phyloP scores from a whole-genome alignment of 2,888 invertebrate species.

The Macrosoma leucophasiata region DNA sequence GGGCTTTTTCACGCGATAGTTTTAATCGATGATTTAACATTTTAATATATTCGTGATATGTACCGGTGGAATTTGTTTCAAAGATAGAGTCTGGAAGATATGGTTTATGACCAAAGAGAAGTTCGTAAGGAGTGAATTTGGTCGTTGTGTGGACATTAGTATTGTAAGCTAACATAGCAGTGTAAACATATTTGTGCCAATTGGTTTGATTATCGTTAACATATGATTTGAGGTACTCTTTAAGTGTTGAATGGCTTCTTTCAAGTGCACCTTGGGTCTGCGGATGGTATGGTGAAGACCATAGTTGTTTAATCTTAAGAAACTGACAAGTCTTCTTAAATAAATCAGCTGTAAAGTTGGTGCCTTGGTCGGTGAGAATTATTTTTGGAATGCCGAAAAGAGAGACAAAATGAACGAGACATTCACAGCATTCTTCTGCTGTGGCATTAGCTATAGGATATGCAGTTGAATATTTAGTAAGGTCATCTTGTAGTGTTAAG shows the following conservation, averaged over 20 bases:
- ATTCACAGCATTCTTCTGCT: constrained; percentile 23
- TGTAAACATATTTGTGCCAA: constrained; percentile 23
- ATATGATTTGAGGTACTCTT: constrained; percentile 24
- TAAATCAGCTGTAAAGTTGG: constrained; percentile 23
- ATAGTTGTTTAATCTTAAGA: constrained; percentile 26
- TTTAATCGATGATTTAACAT: constrained; percentile 29
- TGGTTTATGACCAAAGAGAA: constrained; percentile 16
- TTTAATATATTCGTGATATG: constrained; percentile 26
- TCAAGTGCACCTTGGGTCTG: constrained; percentile 26
- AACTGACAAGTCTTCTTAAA: constrained; percentile 22
- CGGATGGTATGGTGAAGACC: constrained; percentile 28
- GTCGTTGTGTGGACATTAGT: constrained; percentile 19
- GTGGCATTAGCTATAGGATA: constrained; percentile 16
- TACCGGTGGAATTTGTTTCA: background rate
- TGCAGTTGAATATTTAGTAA: constrained; percentile 13
- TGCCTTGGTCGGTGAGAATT: constrained; percentile 41
- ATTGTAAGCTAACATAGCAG: constrained; percentile 23
- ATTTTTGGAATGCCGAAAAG: constrained; percentile 37
- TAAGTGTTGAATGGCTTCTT: constrained; percentile 24
- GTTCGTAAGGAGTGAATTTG: constrained; percentile 16
- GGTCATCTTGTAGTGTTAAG: constrained; percentile 20
- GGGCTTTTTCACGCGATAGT: constrained; percentile 24
- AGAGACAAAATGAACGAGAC: constrained; percentile 34
- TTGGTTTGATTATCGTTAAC: constrained; percentile 18
- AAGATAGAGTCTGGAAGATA: constrained; percentile 9